Base-by-base conservation (phyloP, 2,888 invertebrate species). In the Macrosoma leucophasiata region DNA sequence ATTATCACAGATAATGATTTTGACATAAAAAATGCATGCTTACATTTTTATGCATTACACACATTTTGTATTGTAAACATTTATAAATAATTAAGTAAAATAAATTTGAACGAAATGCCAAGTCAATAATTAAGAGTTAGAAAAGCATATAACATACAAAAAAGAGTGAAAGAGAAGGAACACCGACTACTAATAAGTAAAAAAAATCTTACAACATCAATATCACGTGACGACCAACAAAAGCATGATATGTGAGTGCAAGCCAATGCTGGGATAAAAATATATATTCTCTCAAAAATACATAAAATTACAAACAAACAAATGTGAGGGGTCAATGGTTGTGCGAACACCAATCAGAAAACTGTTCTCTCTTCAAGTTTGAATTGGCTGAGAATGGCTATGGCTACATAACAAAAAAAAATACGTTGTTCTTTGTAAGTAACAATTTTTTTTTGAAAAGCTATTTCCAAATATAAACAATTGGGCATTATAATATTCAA, bases 121-220 rank as follows among this genome's bases (percentile, higher is more conserved):
- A n/a, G n/a, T n/a, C n/a, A n/a, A n/a, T n/a, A n/a, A n/a, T n/a
- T n/a, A n/a, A n/a, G n/a, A n/a, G n/a, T 55, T 50, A 63, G 50
- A 70, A 65, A 46, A 65, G 55, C 61, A 64, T 59, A 52, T 52
- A 48, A 55, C 43, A 47, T 46, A 58, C 46, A 59, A 46, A 64
- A 61, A 66, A 68, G 63, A 69, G 74, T 73, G 64, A 79, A 81
- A 84, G 84, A 84, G 84, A 84, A 82, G 53, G 84, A 84, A 84
- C 84, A 84, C 81, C 71, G 79, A 79, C 82, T 82, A 84, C 71
- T 65, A 39, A 58, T 62, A 77, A 62, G 65, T 55, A 65, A 64
- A 65, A 65, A 62, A 58, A 62, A 59, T 56, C 66, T 71, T 71
- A 62, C 66, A 70, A 48, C 46, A 43, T 41, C 45, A 54, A 52